Conservation (phyloP, 2,113 vertebrate species). For the Labeo catla region DNA sequence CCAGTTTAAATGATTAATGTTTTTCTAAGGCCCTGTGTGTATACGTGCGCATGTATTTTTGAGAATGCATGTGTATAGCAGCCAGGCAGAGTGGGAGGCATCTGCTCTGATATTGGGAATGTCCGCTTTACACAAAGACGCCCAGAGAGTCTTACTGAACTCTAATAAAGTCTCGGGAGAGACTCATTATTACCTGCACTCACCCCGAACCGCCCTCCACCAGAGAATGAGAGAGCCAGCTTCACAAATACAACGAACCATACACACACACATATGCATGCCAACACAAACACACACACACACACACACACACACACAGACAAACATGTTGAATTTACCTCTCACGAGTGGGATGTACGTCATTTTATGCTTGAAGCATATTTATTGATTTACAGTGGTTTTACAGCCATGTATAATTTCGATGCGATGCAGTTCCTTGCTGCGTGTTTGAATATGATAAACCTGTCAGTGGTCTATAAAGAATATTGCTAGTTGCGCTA, state of each 20-base stretch:
- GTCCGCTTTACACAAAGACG: conserved; percentile 43
- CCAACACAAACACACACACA: conserved; percentile 14
- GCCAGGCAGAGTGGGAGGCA: conserved; percentile 35
- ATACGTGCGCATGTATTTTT: conserved; percentile 33
- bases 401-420: conserved; percentile 14
- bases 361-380: conserved; percentile 11
- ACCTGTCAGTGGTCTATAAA: conserved; percentile 6
- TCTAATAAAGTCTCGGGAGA: conserved; percentile 39
- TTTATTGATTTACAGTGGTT: conserved; percentile 38
- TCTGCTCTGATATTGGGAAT: conserved; percentile 40
- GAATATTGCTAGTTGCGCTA: conserved; percentile 13
- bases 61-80: conserved; percentile 36
- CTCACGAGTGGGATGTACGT: conserved; percentile 34
- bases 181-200: conserved; percentile 51
- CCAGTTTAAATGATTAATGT: conserved; percentile 58
- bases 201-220: conserved; percentile 37
- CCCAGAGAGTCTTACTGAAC: conserved; percentile 49
- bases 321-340: conserved; percentile 24
- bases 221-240: conserved; percentile 13
- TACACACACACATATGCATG: neutral
- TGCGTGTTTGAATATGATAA: neutral
- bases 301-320: neutral
- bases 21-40: conserved; percentile 49
- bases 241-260: conserved; percentile 22
- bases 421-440: neutral